Evolutionary conservation across 2,888 invertebrate species (phyloP), one percentile per base, ranked within the genome.

Genomic region (Penaeus monodon): DNA sequence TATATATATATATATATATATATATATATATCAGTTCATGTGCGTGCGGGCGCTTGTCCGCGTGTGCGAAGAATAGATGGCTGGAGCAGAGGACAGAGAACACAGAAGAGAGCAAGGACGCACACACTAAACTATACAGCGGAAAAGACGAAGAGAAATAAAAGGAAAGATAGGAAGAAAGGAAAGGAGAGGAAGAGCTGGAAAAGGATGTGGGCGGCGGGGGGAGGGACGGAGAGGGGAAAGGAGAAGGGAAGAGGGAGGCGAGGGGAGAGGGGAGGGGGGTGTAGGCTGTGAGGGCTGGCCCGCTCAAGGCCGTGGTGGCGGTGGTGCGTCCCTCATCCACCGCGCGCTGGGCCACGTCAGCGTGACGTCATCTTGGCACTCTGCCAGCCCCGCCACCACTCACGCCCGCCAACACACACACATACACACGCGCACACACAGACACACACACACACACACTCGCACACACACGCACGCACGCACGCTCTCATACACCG

Each of bases 331-430:
- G 68, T 38, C 63, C 78, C 78, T 33, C 83, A 44, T 22, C 57
- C 66, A 49, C 73, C 24, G 63, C n/a, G 63, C 74, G 33, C 81
- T 73, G 85, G 73, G 82, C 82, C 86, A 86, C 86, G 86, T 86
- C 70, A 86, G 81, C 82, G 49, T 86, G 86, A 86, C 86, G 86
- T 86, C 86, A 86, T 73, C 81, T 73, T 86, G 86, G 86, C 81
- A 63, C 38, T 38, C 70, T 78, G 86, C 86, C 86, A 85, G 79
- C 76, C 44, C 74, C 85, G 66, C 74, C 76, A 27, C 86, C 79
- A 84, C 84, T 74, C 88, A 81, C 81, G 66, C 84, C 64, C 76
- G 63, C 81, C 29, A 78, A 79, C 73, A 66, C 73, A 74, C 76
- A 76, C 84, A 77, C 76, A 80, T 76, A 81, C 77, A 77, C 64